These are phyloP conservation scores for Chaenocephalus aceratus DNA, from an alignment of 2,113 vertebrate species.

Conservation along the genomic window DNA sequence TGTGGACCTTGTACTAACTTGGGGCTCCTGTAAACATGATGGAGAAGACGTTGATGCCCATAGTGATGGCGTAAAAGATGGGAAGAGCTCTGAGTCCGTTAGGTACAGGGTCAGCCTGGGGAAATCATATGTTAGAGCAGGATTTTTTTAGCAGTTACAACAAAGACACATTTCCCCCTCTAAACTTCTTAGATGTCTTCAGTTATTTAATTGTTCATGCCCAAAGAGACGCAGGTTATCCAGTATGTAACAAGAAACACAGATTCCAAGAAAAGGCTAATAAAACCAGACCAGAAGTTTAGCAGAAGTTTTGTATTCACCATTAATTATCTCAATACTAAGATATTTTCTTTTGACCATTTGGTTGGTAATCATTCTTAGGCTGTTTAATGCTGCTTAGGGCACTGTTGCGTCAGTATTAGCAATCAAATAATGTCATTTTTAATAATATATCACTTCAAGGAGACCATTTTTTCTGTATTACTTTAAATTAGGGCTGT, in stretches of 20 bases:
- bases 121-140: neutral
- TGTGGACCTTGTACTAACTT: constrained; percentile 84
- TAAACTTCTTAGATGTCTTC: neutral
- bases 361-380: neutral
- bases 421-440: neutral
- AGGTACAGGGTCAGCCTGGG: constrained; percentile 91
- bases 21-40: constrained; percentile 95
- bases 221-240: too few relatives aligned
- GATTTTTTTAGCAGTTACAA: neutral
- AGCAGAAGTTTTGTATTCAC: neutral
- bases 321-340: neutral
- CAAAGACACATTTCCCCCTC: neutral
- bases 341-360: neutral
- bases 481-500: too few relatives aligned
- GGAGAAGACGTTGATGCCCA: constrained; percentile 96
- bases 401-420: neutral
- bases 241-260: neutral
- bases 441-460: neutral
- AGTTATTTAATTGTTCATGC: too few relatives aligned
- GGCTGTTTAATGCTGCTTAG: neutral
- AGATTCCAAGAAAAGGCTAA: neutral
- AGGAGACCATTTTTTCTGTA: neutral
- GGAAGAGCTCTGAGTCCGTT: constrained; percentile 93
- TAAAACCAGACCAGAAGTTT: too few relatives aligned
- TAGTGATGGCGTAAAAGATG: constrained; percentile 92